Percentiles rank a stretch among this genome's conserved stretches.
phyloP scores from a whole-genome alignment of 2,888 invertebrate genomes.

The Torymus aiolomorphi region DNA sequence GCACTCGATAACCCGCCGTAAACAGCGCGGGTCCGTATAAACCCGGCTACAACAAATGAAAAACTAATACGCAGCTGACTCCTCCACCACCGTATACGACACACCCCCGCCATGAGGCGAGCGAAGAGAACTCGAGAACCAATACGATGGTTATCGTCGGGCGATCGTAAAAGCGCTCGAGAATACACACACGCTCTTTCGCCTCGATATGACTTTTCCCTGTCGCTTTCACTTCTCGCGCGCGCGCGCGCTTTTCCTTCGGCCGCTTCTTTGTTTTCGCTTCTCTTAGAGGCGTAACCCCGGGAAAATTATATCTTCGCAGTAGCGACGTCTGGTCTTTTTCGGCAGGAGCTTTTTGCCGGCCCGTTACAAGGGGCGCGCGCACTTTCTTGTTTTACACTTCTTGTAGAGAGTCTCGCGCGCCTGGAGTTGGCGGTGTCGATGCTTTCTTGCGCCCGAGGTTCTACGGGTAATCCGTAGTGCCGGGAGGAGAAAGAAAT shows the following conservation, averaged over 20 bases:
- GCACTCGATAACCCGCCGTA: no score
- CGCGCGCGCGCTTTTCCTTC: conserved; percentile 3
- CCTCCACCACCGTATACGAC: no score
- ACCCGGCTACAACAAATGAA: conserved; percentile 5
- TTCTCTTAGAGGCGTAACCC: conserved; percentile 30
- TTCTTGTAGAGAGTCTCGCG: neutral
- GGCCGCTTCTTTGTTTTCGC: conserved; percentile 12
- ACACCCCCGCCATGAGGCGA: no score
- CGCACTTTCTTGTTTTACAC: conserved; percentile 27
- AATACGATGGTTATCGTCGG: conserved; percentile 21
- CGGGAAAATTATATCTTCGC: conserved; percentile 27
- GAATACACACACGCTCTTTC: neutral
- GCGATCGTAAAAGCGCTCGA: conserved; percentile 2
- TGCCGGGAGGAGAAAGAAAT: neutral
- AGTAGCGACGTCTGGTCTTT: no score
- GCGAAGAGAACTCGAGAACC: neutral
- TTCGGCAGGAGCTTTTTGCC: no score
- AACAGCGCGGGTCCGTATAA: neutral
- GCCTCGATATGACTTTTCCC: neutral
- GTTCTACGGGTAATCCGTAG: no score
- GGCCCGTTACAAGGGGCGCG: no score
- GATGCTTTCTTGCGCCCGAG: no score
- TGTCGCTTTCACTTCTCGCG: conserved; percentile 29
- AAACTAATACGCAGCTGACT: conserved; percentile 7
- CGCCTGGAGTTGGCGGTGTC: no score